Percentiles rank a stretch among this genome's conserved stretches.
Conservation (phyloP, 2,888 invertebrate species). For the Lobophora halterata region DNA sequence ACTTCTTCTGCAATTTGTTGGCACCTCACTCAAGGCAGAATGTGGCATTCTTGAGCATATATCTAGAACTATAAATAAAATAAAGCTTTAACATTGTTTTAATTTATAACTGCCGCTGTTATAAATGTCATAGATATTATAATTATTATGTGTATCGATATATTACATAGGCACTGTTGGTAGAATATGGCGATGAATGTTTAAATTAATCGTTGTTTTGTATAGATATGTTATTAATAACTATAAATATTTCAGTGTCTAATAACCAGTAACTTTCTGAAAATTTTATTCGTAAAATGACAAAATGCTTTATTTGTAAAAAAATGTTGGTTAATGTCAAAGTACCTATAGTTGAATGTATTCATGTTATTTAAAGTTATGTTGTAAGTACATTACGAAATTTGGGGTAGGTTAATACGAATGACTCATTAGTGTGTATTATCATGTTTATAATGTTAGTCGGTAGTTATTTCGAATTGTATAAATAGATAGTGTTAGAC, state of each 20-base stretch:
- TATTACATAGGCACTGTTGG: slow-evolving; percentile 13
- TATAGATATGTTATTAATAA: slow-evolving; percentile 14
- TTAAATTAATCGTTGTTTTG: slow-evolving; percentile 18
- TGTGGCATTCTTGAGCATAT: too few relatives aligned
- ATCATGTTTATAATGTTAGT: slow-evolving; percentile 9
- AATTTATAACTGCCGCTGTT: slow-evolving; percentile 19
- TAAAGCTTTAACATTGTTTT: slow-evolving; percentile 23
- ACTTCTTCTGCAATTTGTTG: too few relatives aligned
- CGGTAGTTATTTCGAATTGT: slow-evolving; percentile 6
- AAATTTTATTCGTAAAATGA: slow-evolving; percentile 10
- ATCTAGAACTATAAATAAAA: slow-evolving; percentile 19
- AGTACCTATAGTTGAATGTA: slow-evolving; percentile 13
- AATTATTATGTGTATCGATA: slow-evolving; percentile 6
- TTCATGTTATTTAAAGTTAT: slow-evolving; percentile 1
- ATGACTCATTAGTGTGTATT: slow-evolving; percentile 8
- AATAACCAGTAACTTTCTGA: too few relatives aligned
- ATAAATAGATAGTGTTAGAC: too few relatives aligned
- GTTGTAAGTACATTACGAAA: neutral
- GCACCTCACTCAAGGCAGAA: too few relatives aligned
- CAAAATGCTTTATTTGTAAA: slow-evolving; percentile 3
- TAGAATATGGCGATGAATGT: slow-evolving; percentile 10
- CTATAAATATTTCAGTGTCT: too few relatives aligned
- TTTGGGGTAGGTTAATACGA: slow-evolving; percentile 9
- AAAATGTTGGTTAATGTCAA: slow-evolving; percentile 6
- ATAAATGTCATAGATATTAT: neutral